Percentiles rank a stretch among this genome's conserved stretches.
phyloP scores from a whole-genome alignment of 1,140 invertebrate species.

The Drosophila simulans region DNA sequence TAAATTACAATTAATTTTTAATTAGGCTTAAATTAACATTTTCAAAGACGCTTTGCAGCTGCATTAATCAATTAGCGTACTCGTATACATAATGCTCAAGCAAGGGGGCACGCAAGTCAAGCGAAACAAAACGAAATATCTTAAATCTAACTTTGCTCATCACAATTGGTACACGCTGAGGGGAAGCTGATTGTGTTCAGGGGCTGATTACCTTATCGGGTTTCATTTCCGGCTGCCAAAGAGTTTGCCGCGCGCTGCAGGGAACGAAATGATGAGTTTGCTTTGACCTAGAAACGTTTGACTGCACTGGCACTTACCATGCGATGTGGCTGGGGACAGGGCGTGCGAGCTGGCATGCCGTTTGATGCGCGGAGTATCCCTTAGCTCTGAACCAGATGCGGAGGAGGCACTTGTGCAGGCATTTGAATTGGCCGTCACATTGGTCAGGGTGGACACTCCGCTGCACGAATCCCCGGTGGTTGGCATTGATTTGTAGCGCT shows the following conservation, averaged over 20 bases:
- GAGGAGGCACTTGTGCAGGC: slow-evolving; percentile 12
- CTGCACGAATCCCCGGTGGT: slow-evolving; percentile 20
- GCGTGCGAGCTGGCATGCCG: slow-evolving; percentile 69
- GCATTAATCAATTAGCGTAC: slow-evolving; percentile 55
- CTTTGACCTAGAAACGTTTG: not conserved
- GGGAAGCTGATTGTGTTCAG: slow-evolving; percentile 20
- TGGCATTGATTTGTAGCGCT: slow-evolving; percentile 81
- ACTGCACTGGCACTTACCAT: slow-evolving; percentile 44
- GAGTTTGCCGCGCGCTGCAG: slow-evolving; percentile 60
- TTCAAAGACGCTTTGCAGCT: slow-evolving; percentile 35
- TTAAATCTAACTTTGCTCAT: slow-evolving; percentile 48
- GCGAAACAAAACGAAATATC: slow-evolving; percentile 29
- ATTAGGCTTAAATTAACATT: slow-evolving; percentile 63
- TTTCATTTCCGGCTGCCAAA: slow-evolving; percentile 71
- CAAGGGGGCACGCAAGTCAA: slow-evolving; percentile 18
- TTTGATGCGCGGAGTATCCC: slow-evolving; percentile 57
- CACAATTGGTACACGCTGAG: slow-evolving; percentile 44
- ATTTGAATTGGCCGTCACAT: slow-evolving; percentile 5
- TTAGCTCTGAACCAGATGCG: not conserved
- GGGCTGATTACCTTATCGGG: slow-evolving; percentile 14
- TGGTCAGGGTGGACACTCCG: slow-evolving; percentile 17
- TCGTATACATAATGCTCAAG: slow-evolving; percentile 28
- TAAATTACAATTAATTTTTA: slow-evolving; percentile 77
- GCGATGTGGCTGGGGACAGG: slow-evolving; percentile 58
- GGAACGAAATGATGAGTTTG: slow-evolving; percentile 8